Evolutionary conservation across 2,797 vertebrate species (phyloP).

Genomic region (Acropternis orthonyx): DNA sequence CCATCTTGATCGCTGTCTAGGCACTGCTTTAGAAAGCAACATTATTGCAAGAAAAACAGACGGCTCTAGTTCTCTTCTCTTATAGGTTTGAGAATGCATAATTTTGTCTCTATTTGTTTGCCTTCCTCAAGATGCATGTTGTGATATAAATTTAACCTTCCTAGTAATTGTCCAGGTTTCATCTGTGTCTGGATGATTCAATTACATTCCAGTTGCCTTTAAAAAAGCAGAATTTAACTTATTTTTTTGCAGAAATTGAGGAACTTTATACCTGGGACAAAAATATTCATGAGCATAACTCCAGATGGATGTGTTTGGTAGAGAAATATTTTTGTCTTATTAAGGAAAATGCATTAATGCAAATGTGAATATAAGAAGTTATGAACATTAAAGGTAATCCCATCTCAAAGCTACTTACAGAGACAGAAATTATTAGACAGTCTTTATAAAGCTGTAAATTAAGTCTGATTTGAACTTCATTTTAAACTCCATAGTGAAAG

Average conservation of each 20-base stretch:
- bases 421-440: constrained; percentile 54
- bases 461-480: constrained; percentile 67
- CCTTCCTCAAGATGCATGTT: not conserved
- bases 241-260: not conserved
- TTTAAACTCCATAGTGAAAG: constrained; percentile 49
- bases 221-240: constrained; percentile 14
- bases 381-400: constrained; percentile 65
- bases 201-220: constrained; percentile 1
- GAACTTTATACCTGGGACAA: not conserved
- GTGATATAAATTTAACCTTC: not conserved
- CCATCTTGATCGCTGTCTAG: not conserved
- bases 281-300: not conserved
- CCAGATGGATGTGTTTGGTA: not conserved
- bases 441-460: constrained; percentile 56
- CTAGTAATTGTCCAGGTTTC: not conserved
- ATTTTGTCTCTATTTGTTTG: not conserved
- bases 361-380: constrained; percentile 55
- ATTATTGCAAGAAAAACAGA: not conserved
- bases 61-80: not conserved
- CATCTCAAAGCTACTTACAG: constrained; percentile 56
- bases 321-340: constrained; percentile 56
- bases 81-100: not conserved
- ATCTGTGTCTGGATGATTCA: not conserved
- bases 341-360: constrained; percentile 58
- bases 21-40: not conserved